phyloP scores from a whole-genome alignment of 2,888 invertebrate species.

The Dendrolimus houi region DNA sequence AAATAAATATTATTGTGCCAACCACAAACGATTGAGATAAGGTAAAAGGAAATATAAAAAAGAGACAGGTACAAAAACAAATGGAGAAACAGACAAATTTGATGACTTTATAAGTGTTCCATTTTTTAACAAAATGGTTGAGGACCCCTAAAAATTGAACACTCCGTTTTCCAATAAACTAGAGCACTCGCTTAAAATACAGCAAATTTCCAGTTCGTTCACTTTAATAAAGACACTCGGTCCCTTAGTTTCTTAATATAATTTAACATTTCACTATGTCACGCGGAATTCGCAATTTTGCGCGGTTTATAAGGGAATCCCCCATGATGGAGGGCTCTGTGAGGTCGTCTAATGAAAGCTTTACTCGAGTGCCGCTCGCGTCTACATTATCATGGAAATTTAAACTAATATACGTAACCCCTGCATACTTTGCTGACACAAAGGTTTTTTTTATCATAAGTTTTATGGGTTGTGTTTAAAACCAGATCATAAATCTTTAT shows the following conservation, averaged over 20 bases:
- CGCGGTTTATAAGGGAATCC: background rate
- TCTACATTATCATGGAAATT: background rate
- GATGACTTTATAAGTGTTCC: no score
- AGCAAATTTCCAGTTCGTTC: background rate
- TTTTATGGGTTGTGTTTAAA: no score
- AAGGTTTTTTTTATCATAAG: no score
- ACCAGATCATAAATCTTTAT: no score
- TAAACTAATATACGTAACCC: background rate
- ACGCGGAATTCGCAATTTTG: background rate
- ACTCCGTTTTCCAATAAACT: background rate
- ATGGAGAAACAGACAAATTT: no score
- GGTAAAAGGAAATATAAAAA: no score
- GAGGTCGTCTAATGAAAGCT: background rate
- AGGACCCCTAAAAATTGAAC: no score
- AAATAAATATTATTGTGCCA: no score
- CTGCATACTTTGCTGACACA: no score
- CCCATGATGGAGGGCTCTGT: background rate
- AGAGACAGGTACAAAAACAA: no score
- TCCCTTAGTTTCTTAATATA: background rate
- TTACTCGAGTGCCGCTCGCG: background rate
- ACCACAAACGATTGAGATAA: no score
- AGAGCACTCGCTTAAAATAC: background rate
- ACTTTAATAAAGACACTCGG: background rate
- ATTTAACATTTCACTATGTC: background rate
- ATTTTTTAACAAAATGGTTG: no score